Conservation (phyloP, 2,113 vertebrate species). For the Litocranius walleri region DNA sequence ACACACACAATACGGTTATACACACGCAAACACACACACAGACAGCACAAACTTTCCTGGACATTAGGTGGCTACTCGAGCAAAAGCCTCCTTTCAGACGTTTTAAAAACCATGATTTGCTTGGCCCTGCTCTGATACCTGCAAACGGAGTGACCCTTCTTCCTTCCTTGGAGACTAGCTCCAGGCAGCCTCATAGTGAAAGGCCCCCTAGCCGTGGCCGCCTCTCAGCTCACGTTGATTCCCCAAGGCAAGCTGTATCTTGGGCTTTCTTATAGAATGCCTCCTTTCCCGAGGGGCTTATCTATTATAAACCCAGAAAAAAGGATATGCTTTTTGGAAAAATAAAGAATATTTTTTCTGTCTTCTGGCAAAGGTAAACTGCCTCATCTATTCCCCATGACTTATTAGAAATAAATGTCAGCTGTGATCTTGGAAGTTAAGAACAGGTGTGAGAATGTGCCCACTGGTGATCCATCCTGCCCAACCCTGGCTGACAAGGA, state of each 20-base stretch:
- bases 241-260: background rate
- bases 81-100: background rate
- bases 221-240: background rate
- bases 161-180: background rate
- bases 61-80: background rate
- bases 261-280: background rate
- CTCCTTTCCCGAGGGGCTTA: background rate
- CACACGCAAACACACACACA: background rate
- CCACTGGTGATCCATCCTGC: constrained; percentile 70
- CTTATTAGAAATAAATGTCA: constrained; percentile 78
- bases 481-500: constrained; percentile 63
- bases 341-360: constrained; percentile 52
- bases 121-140: background rate
- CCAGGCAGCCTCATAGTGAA: background rate
- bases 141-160: background rate
- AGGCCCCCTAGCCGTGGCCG: background rate
- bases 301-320: constrained; percentile 30
- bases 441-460: constrained; percentile 53
- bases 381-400: constrained; percentile 57
- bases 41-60: background rate
- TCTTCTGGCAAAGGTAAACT: constrained; percentile 46
- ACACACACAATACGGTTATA: background rate
- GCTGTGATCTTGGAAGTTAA: constrained; percentile 73
- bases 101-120: background rate
- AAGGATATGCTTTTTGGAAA: background rate